These are phyloP conservation scores for Albula goreensis DNA, from an alignment of 2,113 vertebrate genomes.

Conservation along the genomic window DNA sequence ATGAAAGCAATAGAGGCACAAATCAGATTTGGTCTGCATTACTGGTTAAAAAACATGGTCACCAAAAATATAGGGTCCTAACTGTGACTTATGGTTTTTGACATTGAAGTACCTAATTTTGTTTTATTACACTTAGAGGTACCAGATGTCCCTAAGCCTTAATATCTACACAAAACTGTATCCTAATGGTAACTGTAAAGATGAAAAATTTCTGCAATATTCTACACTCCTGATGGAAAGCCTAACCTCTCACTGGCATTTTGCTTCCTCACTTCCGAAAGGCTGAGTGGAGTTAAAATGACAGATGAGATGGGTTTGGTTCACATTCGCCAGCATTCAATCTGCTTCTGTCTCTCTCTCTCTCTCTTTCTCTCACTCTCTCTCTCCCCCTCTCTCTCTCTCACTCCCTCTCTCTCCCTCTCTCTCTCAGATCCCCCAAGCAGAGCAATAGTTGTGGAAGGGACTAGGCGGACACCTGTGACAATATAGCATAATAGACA, in stretches of 20 bases:
- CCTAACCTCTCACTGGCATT: neutral
- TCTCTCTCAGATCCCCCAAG: neutral
- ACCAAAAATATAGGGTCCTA: neutral
- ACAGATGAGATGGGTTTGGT: conserved; percentile 1
- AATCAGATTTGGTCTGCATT: neutral
- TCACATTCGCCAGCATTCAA: neutral
- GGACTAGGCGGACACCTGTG: neutral
- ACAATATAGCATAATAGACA: neutral
- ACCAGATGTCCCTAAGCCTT: conserved; percentile 4
- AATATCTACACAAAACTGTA: conserved; percentile 9
- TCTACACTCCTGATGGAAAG: conserved; percentile 4
- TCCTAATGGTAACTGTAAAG: conserved; percentile 7
- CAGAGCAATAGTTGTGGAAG: neutral
- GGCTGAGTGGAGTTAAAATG: conserved; percentile 9
- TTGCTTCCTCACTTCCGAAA: neutral
- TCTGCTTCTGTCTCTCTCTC: neutral
- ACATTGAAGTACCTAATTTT: conserved; percentile 2
- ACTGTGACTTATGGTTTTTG: neutral
- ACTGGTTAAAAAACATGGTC: neutral
- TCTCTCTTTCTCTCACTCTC: neutral
- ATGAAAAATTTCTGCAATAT: neutral
- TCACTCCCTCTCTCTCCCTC: neutral
- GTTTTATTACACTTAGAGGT: conserved; percentile 4
- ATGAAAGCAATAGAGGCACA: neutral
- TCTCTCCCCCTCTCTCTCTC: no score